Conservation (phyloP, 2,888 invertebrate genomes). For the Amiota minor region DNA sequence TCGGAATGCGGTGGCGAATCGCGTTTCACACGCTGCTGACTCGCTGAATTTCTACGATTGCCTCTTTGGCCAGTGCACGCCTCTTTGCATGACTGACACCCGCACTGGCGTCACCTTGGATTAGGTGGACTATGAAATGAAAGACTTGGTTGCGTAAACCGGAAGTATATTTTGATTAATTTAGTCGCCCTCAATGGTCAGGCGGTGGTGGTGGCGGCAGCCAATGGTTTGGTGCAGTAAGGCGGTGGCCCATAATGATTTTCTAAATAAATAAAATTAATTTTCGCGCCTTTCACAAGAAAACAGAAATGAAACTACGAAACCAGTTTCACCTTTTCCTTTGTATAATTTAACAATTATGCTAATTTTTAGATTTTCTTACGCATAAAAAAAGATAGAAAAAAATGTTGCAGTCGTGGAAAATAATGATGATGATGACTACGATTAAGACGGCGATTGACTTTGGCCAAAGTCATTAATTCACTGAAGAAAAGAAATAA, state of each 20-base stretch:
- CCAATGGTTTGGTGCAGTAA: no score
- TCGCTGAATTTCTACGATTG: constrained; percentile 49
- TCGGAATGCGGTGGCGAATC: neutral
- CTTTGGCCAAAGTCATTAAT: constrained; percentile 19
- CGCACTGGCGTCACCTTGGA: constrained; percentile 1
- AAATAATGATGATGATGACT: neutral
- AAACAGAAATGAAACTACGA: constrained; percentile 27
- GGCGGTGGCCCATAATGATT: constrained; percentile 39
- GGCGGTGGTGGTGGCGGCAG: no score
- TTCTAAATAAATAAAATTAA: constrained; percentile 50
- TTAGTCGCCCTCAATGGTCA: constrained; percentile 51
- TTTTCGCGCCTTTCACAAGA: constrained; percentile 32
- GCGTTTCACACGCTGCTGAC: constrained; percentile 45
- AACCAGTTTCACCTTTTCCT: constrained; percentile 5
- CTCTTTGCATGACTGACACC: constrained; percentile 30
- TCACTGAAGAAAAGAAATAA: neutral
- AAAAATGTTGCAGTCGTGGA: neutral
- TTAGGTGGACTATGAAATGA: constrained; percentile 49
- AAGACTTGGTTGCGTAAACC: constrained; percentile 64
- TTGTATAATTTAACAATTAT: constrained; percentile 24
- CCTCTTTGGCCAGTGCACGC: constrained; percentile 33
- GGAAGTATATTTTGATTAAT: constrained; percentile 69
- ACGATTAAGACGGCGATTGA: neutral
- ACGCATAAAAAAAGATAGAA: neutral
- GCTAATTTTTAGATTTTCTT: constrained; percentile 15